Conservation (phyloP, 2,113 vertebrate genomes). For the Cervus canadensis region DNA sequence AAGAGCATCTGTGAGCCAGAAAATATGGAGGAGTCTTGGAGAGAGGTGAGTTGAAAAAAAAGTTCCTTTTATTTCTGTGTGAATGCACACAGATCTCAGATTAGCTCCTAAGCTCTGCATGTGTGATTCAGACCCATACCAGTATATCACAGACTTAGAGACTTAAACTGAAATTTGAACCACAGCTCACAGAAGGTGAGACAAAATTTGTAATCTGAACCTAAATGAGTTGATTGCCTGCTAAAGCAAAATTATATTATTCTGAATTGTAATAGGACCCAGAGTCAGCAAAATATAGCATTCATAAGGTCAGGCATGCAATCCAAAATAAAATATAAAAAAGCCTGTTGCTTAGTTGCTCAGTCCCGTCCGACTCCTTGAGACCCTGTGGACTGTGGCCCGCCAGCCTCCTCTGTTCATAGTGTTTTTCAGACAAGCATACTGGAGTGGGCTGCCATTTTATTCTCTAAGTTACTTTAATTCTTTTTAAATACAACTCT, state of each 20-base stretch:
- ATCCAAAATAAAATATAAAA: not conserved
- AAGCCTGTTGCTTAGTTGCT: not conserved
- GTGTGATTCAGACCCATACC: not conserved
- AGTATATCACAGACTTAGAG: not conserved
- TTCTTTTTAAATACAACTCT: slow-evolving; percentile 81
- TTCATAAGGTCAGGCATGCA: not conserved
- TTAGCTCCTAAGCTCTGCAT: not conserved
- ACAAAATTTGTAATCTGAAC: not conserved
- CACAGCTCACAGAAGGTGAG: not conserved
- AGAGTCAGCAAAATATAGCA: not conserved
- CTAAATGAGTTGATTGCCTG: not conserved
- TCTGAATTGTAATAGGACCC: not conserved
- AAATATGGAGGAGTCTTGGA: not conserved
- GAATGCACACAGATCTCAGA: not conserved
- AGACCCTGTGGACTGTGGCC: not conserved
- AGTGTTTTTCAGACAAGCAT: not conserved
- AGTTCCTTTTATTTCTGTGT: not conserved
- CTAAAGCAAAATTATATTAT: not conserved
- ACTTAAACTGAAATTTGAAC: not conserved
- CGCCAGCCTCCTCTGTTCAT: not conserved
- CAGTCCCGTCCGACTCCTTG: not conserved
- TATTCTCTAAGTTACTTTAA: slow-evolving; percentile 59
- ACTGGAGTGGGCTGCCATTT: not conserved
- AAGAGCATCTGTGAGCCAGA: not conserved
- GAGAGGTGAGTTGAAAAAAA: not conserved